phyloP scores from a whole-genome alignment of 2,888 invertebrate genomes.

The Slavum lentiscoides region DNA sequence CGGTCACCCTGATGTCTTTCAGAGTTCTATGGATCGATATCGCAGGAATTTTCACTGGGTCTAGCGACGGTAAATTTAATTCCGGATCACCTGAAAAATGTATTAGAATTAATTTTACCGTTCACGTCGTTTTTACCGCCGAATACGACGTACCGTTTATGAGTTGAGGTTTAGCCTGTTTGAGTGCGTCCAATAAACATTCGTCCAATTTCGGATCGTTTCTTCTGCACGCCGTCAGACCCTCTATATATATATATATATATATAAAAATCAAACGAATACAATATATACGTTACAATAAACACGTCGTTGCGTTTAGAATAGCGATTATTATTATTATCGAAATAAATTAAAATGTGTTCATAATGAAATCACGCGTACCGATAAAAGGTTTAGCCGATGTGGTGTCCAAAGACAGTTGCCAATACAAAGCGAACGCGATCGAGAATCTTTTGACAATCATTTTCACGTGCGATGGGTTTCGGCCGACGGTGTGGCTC shows the following conservation, averaged over 20 bases:
- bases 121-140: neutral
- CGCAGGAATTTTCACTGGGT: conserved; percentile 2
- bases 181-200: conserved; percentile 32
- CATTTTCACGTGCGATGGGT: neutral
- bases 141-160: conserved; percentile 11
- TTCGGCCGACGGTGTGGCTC: neutral
- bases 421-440: neutral
- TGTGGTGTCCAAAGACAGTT: neutral
- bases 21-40: neutral
- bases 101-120: neutral
- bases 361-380: neutral
- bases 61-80: conserved; percentile 18
- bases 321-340: neutral
- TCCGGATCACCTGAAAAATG: conserved; percentile 10
- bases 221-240: conserved; percentile 8
- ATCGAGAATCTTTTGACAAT: neutral
- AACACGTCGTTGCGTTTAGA: too few relatives aligned
- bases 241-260: conserved; percentile 1
- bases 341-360: neutral
- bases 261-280: neutral
- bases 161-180: conserved; percentile 19
- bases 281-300: neutral
- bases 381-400: neutral
- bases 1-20: conserved; percentile 2
- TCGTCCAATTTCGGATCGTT: conserved; percentile 30